phyloP scores from a whole-genome alignment of 2,888 invertebrate genomes.

The Trisateles emortualis region DNA sequence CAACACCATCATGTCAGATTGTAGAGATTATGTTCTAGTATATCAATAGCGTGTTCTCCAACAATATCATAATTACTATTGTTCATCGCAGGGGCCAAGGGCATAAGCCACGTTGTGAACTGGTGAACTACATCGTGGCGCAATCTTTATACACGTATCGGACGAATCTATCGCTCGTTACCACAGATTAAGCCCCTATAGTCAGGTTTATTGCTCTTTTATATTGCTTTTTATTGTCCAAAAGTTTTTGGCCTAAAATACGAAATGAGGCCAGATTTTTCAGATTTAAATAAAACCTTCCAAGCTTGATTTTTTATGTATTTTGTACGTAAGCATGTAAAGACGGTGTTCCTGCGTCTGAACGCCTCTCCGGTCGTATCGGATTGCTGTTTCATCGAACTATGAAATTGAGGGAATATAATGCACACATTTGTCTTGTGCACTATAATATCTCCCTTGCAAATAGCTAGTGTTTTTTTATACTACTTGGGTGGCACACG shows the following conservation, averaged over 20 bases:
- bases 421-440: too few relatives aligned
- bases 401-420: too few relatives aligned
- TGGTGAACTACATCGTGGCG: conserved; percentile 27
- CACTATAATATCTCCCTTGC: too few relatives aligned
- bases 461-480: too few relatives aligned
- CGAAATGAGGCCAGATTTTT: background rate
- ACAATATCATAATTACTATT: conserved; percentile 68
- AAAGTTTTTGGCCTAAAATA: background rate
- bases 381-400: too few relatives aligned
- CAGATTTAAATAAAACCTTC: too few relatives aligned
- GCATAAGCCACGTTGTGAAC: conserved; percentile 66
- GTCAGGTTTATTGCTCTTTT: conserved; percentile 18
- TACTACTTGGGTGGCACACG: too few relatives aligned
- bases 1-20: background rate
- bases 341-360: too few relatives aligned
- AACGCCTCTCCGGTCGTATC: too few relatives aligned
- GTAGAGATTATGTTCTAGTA: background rate
- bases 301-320: too few relatives aligned
- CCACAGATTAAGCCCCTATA: conserved; percentile 43
- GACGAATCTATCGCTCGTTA: conserved; percentile 39
- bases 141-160: conserved; percentile 38
- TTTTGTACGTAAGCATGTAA: too few relatives aligned
- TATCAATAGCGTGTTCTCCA: conserved; percentile 50
- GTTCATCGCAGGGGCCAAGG: conserved; percentile 76
- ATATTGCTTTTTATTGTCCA: conserved; percentile 6